Percentiles rank a stretch among this genome's conserved stretches.
Conservation (phyloP, 1,140 invertebrate genomes). For the Magallana angulata region DNA sequence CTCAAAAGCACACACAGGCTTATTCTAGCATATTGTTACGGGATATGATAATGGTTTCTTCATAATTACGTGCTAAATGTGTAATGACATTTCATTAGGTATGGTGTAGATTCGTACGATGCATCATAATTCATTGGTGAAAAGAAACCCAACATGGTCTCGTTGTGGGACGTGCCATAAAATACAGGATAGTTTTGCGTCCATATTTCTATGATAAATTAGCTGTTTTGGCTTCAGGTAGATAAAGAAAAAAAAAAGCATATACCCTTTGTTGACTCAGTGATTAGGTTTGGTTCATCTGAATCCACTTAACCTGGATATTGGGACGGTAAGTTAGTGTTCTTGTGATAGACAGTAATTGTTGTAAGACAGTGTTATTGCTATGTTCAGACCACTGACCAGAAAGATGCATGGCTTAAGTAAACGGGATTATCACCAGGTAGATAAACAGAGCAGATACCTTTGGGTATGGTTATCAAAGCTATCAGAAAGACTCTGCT, state of each 20-base stretch:
- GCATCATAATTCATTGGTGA: not conserved
- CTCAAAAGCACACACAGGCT: too few species aligned
- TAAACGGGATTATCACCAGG: not conserved
- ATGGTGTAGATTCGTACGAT: not conserved
- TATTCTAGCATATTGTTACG: not conserved
- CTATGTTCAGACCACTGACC: not conserved
- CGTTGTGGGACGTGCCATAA: not conserved
- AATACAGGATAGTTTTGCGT: not conserved
- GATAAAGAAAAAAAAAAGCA: not conserved
- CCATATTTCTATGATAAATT: slow-evolving; percentile 10
- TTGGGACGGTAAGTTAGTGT: not conserved
- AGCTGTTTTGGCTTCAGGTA: not conserved
- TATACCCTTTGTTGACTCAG: not conserved
- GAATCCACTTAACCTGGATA: not conserved
- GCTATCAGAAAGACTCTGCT: too few species aligned
- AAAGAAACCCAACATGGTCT: not conserved
- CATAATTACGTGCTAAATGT: not conserved
- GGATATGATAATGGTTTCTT: not conserved
- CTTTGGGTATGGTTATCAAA: too few species aligned
- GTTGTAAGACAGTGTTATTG: slow-evolving; percentile 8
- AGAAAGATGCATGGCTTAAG: slow-evolving; percentile 5
- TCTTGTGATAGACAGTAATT: not conserved
- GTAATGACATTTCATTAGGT: slow-evolving; percentile 6
- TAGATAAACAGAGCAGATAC: not conserved
- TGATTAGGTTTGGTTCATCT: slow-evolving; percentile 14